Evolutionary conservation across 2,797 vertebrate species (phyloP), one percentile per base, ranked within the genome.

Genomic region (Tarsius wallacei): DNA sequence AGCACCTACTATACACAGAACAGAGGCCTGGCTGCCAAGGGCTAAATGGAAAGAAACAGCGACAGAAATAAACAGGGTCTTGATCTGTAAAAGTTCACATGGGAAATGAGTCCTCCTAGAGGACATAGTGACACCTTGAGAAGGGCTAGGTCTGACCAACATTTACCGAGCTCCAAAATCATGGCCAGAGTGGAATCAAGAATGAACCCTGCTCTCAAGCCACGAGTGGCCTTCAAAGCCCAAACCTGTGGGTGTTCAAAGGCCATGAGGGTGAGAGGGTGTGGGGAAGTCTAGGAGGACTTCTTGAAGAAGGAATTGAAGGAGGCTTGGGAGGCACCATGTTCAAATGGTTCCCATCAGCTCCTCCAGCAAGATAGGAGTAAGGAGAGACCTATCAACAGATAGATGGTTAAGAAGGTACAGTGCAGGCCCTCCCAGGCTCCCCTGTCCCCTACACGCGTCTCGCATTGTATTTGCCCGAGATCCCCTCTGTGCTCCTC

Each of bases 381-480:
- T 11, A 49, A 64, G 11, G 49, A n/a, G 31, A 93, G 64, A n/a
- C 15, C 9, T 14, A 17, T 2, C 5, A 13, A 36, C 16, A 22
- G 33, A 57, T n/a, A 12, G 66, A 1, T 0, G 7, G 51, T 13
- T 77, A 1, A 16, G 36, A 26, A 49, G 57, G 19, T 1, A 3
- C n/a, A 0, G 12, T 19, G 19, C 10, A 6, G 68, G 14, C 47
- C 42, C 49, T 36, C 81, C 31, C 26, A 4, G 68, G 8, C 1
- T 15, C 42, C 53, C 59, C 77, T 9, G 1, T 49, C 17, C 7
- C 9, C 24, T 21, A 6, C 26, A 4, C 1, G 0, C 14, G 2
- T 70, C 53, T 9, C 61, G 4, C 5, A 0, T 0, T 5, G 0
- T 5, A 28, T 21, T 28, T 11, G 3, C 19, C 22, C 91, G 16